Evolutionary conservation across 2,888 invertebrate species (phyloP), one percentile per base, ranked within the genome.

Genomic region (Tetropium fuscum): DNA sequence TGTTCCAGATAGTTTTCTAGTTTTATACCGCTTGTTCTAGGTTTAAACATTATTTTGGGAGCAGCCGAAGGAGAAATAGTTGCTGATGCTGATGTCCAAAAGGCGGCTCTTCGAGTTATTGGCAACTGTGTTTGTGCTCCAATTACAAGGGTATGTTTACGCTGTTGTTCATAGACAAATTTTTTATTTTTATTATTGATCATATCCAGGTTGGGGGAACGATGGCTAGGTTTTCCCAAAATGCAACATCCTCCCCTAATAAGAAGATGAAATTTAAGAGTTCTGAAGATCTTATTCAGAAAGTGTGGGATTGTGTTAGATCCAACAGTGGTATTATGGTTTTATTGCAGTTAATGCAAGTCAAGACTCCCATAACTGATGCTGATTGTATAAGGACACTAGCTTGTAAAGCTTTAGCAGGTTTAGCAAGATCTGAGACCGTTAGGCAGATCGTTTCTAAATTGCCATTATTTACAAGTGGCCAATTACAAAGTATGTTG

Each of bases 321-420:
- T 90, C 92, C 0, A 97, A 96, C 79, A 98, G 98, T 80, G 98
- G 98, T 1, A 97, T 99, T 54, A 97, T 98, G 92, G 89, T 95
- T 43, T 83, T 98, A 34, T 83, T 97, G 8, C 92, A 94, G 51
- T 84, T 97, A 61, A 91, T 98, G 89, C 91, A 92, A 83, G 89
- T 92, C 8, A 97, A 97, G 83, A 91, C 93, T 0, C 98, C 98
- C 0, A 94, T 98, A 54, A 97, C 97, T 1, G 98, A 98, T 84
- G 98, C 98, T 10, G 98, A 99, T 82, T 90, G 92, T 30, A 91
- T 99, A 70, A 87, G 98, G 45, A 95, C 95, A 2, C 85, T 98
- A 73, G 97, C 98, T 0, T 98, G 98, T 78, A 87, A 93, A 70
- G 97, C 97, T 2, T 84, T 98, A 40, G 94, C 95, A 20, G 98